These are phyloP conservation scores for Caenorhabditis tropicalis DNA, from an alignment of 1,140 invertebrate species.

Conservation along the genomic window DNA sequence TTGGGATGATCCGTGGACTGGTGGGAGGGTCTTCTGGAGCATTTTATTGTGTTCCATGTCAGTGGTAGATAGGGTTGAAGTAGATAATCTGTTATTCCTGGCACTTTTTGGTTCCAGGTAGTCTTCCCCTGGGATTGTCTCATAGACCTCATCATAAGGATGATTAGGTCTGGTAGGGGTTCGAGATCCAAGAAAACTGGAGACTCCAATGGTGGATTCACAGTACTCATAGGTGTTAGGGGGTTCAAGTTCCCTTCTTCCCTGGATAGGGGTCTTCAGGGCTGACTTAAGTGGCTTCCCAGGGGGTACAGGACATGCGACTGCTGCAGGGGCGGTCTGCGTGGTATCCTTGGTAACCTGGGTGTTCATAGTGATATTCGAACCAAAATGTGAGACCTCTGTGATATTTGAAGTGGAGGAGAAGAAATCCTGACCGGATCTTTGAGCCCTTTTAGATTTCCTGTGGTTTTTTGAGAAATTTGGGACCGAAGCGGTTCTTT, in stretches of 20 bases:
- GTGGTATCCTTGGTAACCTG: constrained; percentile 3
- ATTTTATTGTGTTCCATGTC: constrained; percentile 23
- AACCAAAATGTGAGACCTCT: constrained; percentile 32
- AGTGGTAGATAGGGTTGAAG: constrained; percentile 1
- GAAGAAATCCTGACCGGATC: constrained; percentile 46
- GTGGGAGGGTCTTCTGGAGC: neutral
- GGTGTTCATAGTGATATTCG: constrained; percentile 42
- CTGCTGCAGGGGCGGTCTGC: constrained; percentile 10
- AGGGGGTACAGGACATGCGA: constrained; percentile 9
- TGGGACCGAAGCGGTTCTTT: constrained; percentile 68
- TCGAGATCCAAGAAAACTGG: constrained; percentile 47
- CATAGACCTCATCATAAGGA: constrained; percentile 50
- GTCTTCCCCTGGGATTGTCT: constrained; percentile 39
- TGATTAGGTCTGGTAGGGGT: constrained; percentile 5
- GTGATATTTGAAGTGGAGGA: constrained; percentile 54
- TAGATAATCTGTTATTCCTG: constrained; percentile 23
- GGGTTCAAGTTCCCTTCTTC: constrained; percentile 32
- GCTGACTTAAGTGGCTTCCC: constrained; percentile 54
- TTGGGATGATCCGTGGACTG: constrained; percentile 44
- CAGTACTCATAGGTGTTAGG: constrained; percentile 58
- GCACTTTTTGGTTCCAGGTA: constrained; percentile 53
- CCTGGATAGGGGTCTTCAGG: constrained; percentile 50
- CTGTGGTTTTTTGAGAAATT: constrained; percentile 63
- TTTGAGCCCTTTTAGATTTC: neutral
- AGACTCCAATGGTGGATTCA: constrained; percentile 49